These are phyloP conservation scores for Nowickia ferox DNA, from an alignment of 2,888 invertebrate species.

Conservation along the genomic window DNA sequence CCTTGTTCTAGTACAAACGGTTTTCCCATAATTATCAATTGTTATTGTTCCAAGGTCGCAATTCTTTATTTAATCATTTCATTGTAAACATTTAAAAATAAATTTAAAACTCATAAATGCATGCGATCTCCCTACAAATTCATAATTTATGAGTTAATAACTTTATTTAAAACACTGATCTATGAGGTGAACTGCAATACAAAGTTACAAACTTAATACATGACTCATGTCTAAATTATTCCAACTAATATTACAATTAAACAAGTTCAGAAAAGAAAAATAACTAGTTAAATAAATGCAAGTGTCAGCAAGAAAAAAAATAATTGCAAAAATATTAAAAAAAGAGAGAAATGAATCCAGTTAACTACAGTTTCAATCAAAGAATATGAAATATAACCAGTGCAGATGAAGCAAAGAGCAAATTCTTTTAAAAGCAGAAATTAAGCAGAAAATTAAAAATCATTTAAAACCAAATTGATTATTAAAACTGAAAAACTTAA, in stretches of 20 bases:
- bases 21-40: no score
- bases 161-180: constrained; percentile 45
- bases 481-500: no score
- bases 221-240: constrained; percentile 58
- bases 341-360: constrained; percentile 37
- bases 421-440: background rate
- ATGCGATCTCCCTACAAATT: background rate
- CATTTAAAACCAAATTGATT: no score
- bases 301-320: constrained; percentile 36
- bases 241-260: constrained; percentile 26
- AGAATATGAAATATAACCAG: constrained; percentile 2
- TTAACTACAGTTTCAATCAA: constrained; percentile 26
- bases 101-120: background rate
- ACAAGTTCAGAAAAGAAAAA: constrained; percentile 26
- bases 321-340: constrained; percentile 18
- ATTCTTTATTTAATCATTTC: no score
- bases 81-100: no score
- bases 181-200: constrained; percentile 36
- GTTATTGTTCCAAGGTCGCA: no score
- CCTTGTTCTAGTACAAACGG: no score
- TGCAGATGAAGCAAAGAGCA: background rate
- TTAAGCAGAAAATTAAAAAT: background rate
- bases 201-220: constrained; percentile 16
- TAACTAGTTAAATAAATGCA: constrained; percentile 32
- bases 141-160: constrained; percentile 7